These are phyloP conservation scores for Aegithalos caudatus DNA, from an alignment of 2,113 vertebrate genomes.

Conservation along the genomic window DNA sequence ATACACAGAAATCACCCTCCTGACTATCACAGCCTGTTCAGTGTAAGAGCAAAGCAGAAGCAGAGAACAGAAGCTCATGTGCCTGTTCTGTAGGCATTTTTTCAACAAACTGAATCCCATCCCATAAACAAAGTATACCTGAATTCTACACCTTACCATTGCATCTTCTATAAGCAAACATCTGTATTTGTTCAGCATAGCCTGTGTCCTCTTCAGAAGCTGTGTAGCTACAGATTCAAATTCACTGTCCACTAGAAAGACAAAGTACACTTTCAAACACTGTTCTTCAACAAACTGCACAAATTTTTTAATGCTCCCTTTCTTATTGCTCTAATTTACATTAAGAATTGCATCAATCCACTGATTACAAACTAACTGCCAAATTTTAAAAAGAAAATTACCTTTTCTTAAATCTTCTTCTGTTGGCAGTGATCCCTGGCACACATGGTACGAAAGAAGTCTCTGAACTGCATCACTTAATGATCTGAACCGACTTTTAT, in stretches of 20 bases:
- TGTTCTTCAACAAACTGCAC: neutral
- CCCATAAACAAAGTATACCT: neutral
- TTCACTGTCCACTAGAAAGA: constrained; percentile 86
- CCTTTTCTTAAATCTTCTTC: constrained; percentile 86
- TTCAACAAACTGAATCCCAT: neutral
- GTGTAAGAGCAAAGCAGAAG: neutral
- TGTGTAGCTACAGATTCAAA: constrained; percentile 90
- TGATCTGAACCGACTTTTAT: constrained; percentile 82
- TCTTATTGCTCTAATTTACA: neutral
- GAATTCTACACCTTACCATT: constrained; percentile 78
- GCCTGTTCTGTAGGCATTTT: neutral
- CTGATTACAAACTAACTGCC: neutral
- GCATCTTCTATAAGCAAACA: constrained; percentile 93
- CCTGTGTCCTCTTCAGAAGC: constrained; percentile 89
- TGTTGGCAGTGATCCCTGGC: constrained; percentile 85
- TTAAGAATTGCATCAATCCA: neutral
- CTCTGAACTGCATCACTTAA: constrained; percentile 83
- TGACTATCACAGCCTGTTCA: neutral
- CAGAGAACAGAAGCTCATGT: neutral
- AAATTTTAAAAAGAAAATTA: constrained; percentile 7
- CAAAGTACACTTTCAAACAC: constrained; percentile 27
- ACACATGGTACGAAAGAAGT: constrained; percentile 93
- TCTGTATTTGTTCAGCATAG: constrained; percentile 97
- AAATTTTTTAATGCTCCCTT: neutral
- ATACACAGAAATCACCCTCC: neutral